Evolutionary conservation across 2,113 vertebrate species (phyloP), one percentile per base, ranked within the genome.

Genomic region (Festucalex cinctus): DNA sequence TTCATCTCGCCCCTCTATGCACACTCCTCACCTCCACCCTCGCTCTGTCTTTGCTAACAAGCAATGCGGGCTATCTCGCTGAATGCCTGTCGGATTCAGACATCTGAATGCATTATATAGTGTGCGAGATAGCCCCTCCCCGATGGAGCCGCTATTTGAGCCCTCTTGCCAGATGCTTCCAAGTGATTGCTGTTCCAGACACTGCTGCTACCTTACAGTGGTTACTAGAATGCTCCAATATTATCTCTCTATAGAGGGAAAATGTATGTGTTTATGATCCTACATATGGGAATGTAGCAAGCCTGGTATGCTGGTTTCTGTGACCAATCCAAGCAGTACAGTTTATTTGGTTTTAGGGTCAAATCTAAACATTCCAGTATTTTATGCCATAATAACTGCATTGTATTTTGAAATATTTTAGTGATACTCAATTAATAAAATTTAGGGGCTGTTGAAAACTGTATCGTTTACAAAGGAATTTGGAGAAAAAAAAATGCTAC

Each of bases 11-110:
- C 79, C 68, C 20, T 35, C 1, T 12, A 6, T 28, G 9, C 46
- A n/a, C 26, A 46, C 19, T 73, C 49, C 46, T 44, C 9, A n/a
- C 24, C 3, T 39, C 17, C 46, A 54, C 43, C 63, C 16, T 22
- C 24, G 20, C 43, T 65, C 62, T 51, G 58, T 72, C 69, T 74
- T 68, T 73, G 69, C 81, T 78, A 87, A 81, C 68, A 79, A 82
- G 79, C 69, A 71, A 73, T 20, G 44, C 56, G 66, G 46, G 73
- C 64, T 59, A 73, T 71, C 69, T 56, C 56, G 51, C 32, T 8
- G 20, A 48, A 71, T 69, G 63, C 65, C 69, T 73, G 70, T 70
- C 39, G 13, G 49, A 67, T n/a, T 56, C 35, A 76, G 77, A 66
- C 64, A 19, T 79, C 68, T 69, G 75, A 77, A 84, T 83, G 57